Base-by-base conservation (phyloP, 2,888 invertebrate species). In the Deladenus siricidicola region DNA sequence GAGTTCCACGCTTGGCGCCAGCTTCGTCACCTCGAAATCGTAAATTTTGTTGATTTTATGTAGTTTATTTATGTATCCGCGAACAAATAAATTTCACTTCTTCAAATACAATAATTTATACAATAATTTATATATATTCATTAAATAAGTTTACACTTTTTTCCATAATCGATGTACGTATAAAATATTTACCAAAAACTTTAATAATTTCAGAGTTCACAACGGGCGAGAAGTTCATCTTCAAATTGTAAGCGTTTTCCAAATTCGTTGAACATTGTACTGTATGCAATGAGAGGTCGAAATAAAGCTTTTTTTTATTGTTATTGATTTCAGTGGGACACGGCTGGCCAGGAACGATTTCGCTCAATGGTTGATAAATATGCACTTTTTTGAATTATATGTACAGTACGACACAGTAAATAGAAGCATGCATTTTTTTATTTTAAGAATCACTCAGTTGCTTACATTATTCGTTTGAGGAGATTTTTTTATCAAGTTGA, bases 321-420 rank as follows among this genome's bases (percentile, higher is more conserved):
- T 60, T 62, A 24, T 24, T 49, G 43, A 4, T 2, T 50, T 50
- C 10, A 50, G 50, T 68, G 67, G 69, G 70, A 70, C 50, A 70
- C 70, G 10, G 70, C 70, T 3, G 70, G 70, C 24, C 70, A 70
- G 48, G 70, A 70, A 42, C 55, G 68, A 23, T 70, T 68, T 50
- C 58, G 70, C 21, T 66, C 70, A 24, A 70, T 70, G 70, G 68
- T 70, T 24, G 21, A 45, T 49, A n/a, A n/a, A n/a, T n/a, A n/a
- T n/a, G n/a, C n/a, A n/a, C n/a, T 45, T 14, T 50, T 24, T 50
- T 53, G 48, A 10, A 47, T 14, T 47, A 19, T 10, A 47, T 47
- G 23, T n/a, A 14, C 17, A 14, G 10, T 1, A 1, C 28, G 1
- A 26, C 53, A 39, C 8, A 6, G 8, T 10, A 34, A 26, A 26